phyloP scores from a whole-genome alignment of 1,140 invertebrate species.

The Drosophila willistoni region DNA sequence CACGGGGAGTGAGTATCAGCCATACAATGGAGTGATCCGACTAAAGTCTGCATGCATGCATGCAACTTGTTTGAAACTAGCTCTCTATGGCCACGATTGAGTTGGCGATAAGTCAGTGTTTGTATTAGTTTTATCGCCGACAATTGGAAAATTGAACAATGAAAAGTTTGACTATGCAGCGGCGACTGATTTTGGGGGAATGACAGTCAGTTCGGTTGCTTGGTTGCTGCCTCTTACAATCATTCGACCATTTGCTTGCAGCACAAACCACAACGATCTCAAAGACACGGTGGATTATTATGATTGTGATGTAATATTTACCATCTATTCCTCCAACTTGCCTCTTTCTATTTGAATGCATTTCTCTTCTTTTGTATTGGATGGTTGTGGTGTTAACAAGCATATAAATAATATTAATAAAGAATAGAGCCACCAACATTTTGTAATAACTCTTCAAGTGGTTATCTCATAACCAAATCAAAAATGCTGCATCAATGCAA shows the following conservation, averaged over 20 bases:
- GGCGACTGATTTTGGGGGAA: slow-evolving; percentile 19
- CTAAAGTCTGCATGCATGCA: slow-evolving; percentile 44
- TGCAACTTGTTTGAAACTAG: slow-evolving; percentile 65
- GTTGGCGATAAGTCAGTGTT: slow-evolving; percentile 64
- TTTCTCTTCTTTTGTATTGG: slow-evolving; percentile 36
- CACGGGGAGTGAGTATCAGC: slow-evolving; percentile 22
- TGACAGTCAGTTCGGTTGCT: not conserved
- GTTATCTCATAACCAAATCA: slow-evolving; percentile 35
- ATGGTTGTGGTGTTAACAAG: slow-evolving; percentile 10
- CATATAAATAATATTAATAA: slow-evolving; percentile 48
- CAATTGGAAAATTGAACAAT: slow-evolving; percentile 79
- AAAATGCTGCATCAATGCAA: slow-evolving; percentile 19
- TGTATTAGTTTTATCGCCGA: slow-evolving; percentile 69
- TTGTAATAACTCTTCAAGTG: slow-evolving; percentile 34
- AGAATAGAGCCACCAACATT: slow-evolving; percentile 61
- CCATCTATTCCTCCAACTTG: slow-evolving; percentile 9
- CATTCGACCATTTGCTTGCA: slow-evolving; percentile 25
- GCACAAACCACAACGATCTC: slow-evolving; percentile 23
- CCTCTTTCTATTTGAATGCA: slow-evolving; percentile 27
- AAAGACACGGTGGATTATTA: slow-evolving; percentile 13
- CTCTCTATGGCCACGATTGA: slow-evolving; percentile 51
- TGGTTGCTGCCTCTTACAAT: not conserved
- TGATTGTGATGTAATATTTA: slow-evolving; percentile 44
- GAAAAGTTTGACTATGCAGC: slow-evolving; percentile 36
- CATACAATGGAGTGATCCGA: slow-evolving; percentile 25